Base-by-base conservation (phyloP, 2,888 invertebrate species). In the Hybos culiciformis region DNA sequence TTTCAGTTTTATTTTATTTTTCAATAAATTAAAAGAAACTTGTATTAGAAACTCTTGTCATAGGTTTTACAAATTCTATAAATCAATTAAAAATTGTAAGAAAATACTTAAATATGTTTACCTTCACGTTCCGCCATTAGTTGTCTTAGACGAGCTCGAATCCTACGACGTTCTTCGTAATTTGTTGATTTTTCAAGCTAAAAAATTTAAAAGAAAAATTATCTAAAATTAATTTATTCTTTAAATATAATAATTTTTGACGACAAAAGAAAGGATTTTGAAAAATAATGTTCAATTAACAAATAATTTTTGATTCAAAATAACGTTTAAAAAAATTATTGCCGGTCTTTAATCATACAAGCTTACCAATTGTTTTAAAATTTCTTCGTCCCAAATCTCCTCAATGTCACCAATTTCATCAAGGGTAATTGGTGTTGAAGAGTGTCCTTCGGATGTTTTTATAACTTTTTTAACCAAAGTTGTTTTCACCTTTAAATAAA, bases 71-170 rank as follows among this genome's bases (percentile, higher is more conserved):
- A n/a, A n/a, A n/a, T n/a, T n/a, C n/a, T n/a, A n/a, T n/a, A n/a
- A n/a, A n/a, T n/a, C n/a, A n/a, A n/a, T n/a, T n/a, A n/a, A n/a
- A n/a, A n/a, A n/a, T n/a, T n/a, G n/a, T n/a, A n/a, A n/a, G n/a
- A n/a, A n/a, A n/a, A n/a, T n/a, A n/a, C n/a, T n/a, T n/a, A n/a
- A n/a, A n/a, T n/a, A n/a, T n/a, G n/a, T n/a, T 57, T 71, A 88
- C 88, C 86, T 80, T 83, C 83, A 67, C 83, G 80, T 71, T 83
- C 83, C 57, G 86, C 85, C 79, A 87, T 82, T 61, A 90, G 77
- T 66, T 80, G 75, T 57, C 83, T 78, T 58, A 90, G 73, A 67
- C 86, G 77, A 57, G 80, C 78, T 64, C 88, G 74, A 61, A 90
- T 78, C 55, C 77, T 75, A 58, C 85, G 80, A 58, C 87, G 77